These are phyloP conservation scores for Zaprionus ornatus DNA, from an alignment of 1,140 invertebrate genomes.

Conservation along the genomic window DNA sequence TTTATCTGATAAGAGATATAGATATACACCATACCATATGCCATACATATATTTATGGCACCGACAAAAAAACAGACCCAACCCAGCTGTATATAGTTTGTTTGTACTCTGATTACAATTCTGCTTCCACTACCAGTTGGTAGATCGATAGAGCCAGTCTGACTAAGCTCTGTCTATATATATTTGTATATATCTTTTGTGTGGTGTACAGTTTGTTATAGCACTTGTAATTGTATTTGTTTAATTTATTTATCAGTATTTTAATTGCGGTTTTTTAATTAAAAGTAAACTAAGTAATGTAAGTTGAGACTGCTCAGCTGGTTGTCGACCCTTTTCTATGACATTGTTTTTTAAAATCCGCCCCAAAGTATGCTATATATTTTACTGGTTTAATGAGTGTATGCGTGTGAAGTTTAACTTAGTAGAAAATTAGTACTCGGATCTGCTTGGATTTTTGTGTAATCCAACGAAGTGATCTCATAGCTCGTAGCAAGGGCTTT, in stretches of 20 bases:
- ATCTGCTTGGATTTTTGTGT: too few species aligned
- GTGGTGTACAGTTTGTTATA: neutral
- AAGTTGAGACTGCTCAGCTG: neutral
- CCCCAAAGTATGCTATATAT: constrained; percentile 34
- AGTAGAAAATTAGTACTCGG: too few species aligned
- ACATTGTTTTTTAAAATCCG: neutral
- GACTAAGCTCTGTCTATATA: constrained; percentile 5
- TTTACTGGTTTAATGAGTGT: neutral
- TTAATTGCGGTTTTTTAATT: neutral
- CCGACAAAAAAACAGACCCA: neutral
- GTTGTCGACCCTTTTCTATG: constrained; percentile 1
- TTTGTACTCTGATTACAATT: constrained; percentile 42
- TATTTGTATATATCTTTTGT: constrained; percentile 2
- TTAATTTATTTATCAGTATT: neutral
- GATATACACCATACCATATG: constrained; percentile 17
- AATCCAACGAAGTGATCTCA: too few species aligned
- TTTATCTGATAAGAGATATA: constrained; percentile 53
- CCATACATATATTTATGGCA: constrained; percentile 26
- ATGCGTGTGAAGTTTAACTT: neutral
- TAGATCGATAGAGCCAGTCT: constrained; percentile 29
- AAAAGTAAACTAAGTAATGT: neutral
- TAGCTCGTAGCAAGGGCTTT: too few species aligned
- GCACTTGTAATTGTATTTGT: neutral
- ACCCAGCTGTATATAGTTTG: constrained; percentile 1
- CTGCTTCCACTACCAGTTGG: constrained; percentile 21